Conservation (phyloP, 2,797 vertebrate species). For the Limosa lapponica region DNA sequence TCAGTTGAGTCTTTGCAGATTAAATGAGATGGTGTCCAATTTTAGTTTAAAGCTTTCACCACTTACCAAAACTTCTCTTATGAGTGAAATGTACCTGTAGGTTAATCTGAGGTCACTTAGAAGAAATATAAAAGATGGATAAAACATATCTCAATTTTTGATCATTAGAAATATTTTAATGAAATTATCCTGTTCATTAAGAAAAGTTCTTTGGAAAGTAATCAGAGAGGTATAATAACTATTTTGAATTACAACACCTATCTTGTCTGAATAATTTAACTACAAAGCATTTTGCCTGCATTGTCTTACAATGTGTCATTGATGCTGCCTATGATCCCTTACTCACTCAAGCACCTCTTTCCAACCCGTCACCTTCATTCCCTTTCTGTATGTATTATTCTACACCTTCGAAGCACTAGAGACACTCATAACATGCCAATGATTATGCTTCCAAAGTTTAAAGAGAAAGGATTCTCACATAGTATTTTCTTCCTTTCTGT, state of each 20-base stretch:
- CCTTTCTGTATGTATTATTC: slow-evolving; percentile 6
- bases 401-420: not conserved
- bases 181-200: not conserved
- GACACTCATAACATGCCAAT: not conserved
- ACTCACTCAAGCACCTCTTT: slow-evolving; percentile 1
- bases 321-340: not conserved
- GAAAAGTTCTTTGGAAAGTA: not conserved
- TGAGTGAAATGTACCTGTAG: not conserved
- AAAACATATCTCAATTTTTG: not conserved
- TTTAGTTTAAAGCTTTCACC: not conserved
- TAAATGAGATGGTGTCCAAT: not conserved
- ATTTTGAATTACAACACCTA: slow-evolving; percentile 1
- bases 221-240: not conserved
- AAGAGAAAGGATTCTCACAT: not conserved
- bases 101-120: not conserved
- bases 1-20: not conserved
- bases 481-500: not conserved
- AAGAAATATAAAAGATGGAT: not conserved
- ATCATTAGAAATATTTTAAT: not conserved
- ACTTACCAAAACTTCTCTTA: not conserved
- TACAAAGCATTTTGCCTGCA: not conserved
- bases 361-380: not conserved
- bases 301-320: not conserved
- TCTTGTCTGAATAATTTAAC: slow-evolving; percentile 15
- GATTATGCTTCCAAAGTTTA: not conserved